Evolutionary conservation across 37 sponge, comb jelly and placozoan genomes (phyloP).

Genomic region (Eunapius fragilis): DNA sequence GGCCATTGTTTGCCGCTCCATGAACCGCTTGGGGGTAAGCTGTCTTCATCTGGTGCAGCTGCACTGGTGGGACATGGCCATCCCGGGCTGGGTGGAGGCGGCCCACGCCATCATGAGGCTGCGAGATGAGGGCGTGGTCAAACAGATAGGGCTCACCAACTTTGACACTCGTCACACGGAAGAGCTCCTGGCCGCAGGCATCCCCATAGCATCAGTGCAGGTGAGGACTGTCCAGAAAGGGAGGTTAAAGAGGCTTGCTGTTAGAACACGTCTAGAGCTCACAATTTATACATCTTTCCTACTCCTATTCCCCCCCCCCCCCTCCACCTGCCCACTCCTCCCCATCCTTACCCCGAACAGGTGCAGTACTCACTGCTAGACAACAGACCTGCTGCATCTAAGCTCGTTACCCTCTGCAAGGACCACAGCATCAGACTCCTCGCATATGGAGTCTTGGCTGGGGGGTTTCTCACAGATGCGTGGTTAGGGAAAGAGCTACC

Average conservation of each 20-base stretch:
- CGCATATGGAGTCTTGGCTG: conserved; percentile 68
- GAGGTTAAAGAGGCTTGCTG: neutral
- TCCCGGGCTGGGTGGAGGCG: conserved; percentile 41
- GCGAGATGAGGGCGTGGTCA: conserved; percentile 34
- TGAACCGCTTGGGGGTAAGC: conserved; percentile 39
- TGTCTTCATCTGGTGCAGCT: conserved; percentile 60
- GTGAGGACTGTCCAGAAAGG: conserved; percentile 2
- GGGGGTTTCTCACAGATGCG: conserved; percentile 63
- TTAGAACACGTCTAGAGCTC: too few species aligned
- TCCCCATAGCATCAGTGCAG: conserved; percentile 50
- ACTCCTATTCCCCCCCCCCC: too few species aligned
- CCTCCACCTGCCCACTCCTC: too few species aligned
- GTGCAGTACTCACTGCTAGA: conserved; percentile 72
- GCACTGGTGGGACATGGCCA: conserved; percentile 63
- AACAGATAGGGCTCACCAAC: conserved; percentile 61
- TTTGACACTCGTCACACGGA: conserved; percentile 30
- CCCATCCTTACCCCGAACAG: conserved; percentile 10
- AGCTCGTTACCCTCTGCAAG: conserved; percentile 38
- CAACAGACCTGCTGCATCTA: conserved; percentile 32
- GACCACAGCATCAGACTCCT: conserved; percentile 31
- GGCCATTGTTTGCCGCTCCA: conserved; percentile 31
- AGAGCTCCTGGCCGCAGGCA: conserved; percentile 20
- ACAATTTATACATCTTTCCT: too few species aligned
- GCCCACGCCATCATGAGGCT: conserved; percentile 9
- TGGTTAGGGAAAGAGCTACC: conserved; percentile 43